These are phyloP conservation scores for Euplexia lucipara DNA, from an alignment of 2,888 invertebrate species.

Conservation along the genomic window DNA sequence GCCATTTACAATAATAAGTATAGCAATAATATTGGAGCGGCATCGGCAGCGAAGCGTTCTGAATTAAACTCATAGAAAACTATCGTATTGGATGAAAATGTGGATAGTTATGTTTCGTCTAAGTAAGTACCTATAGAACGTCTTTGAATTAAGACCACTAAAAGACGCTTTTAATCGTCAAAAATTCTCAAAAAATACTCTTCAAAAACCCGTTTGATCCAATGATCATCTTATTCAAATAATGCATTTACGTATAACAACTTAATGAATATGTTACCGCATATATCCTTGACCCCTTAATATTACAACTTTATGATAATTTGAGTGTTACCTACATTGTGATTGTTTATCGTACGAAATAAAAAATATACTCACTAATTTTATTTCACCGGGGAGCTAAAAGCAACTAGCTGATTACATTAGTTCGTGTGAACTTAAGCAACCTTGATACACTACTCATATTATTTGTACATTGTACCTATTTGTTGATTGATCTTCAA, in stretches of 20 bases:
- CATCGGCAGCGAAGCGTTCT: too few species aligned
- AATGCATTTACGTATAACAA: constrained; percentile 31
- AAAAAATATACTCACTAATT: background rate
- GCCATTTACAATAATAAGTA: too few species aligned
- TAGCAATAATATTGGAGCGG: too few species aligned
- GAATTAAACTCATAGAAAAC: too few species aligned
- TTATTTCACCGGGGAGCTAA: constrained; percentile 6
- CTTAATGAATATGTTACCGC: constrained; percentile 25
- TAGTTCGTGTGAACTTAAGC: constrained; percentile 22
- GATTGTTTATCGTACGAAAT: constrained; percentile 17
- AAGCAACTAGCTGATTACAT: constrained; percentile 24
- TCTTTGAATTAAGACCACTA: too few species aligned
- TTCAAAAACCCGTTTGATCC: constrained; percentile 24
- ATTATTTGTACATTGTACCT: background rate
- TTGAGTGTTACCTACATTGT: background rate
- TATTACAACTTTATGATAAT: constrained; percentile 18
- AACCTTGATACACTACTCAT: constrained; percentile 10
- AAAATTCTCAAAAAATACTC: background rate
- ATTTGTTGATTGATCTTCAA: constrained; percentile 21
- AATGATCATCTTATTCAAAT: constrained; percentile 13
- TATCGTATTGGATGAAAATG: too few species aligned
- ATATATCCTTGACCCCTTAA: constrained; percentile 41
- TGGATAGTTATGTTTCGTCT: too few species aligned
- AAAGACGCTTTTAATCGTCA: too few species aligned
- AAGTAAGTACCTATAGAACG: too few species aligned